Evolutionary conservation across 2,888 invertebrate species (phyloP).

Genomic region (Dryocosmus kuriphilus): DNA sequence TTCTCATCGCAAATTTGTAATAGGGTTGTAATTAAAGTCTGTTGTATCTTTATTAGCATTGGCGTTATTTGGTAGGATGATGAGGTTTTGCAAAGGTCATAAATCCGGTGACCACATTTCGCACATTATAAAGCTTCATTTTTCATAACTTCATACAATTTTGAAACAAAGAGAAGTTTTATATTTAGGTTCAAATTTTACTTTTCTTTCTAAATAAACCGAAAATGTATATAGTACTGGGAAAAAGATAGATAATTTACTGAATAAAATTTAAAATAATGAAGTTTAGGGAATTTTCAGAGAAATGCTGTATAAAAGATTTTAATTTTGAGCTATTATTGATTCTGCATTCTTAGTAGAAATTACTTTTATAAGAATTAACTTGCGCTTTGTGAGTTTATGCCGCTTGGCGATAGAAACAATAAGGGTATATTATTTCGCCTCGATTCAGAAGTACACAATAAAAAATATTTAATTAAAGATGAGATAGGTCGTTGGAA

Average conservation of each 20-base stretch:
- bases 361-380: background rate
- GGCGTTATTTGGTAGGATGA: background rate
- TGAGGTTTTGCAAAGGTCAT: conserved; percentile 1
- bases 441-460: background rate
- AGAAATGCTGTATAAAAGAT: background rate
- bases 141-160: background rate
- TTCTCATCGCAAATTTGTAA: background rate
- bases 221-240: too few species aligned
- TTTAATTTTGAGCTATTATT: background rate
- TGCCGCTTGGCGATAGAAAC: background rate
- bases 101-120: background rate
- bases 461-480: background rate
- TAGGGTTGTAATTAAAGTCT: conserved; percentile 1
- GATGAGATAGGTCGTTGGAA: background rate
- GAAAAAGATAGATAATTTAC: too few species aligned
- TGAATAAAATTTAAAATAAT: background rate
- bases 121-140: too few species aligned
- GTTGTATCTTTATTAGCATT: conserved; percentile 26
- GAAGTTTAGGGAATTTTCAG: background rate
- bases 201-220: too few species aligned
- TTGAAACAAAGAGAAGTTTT: background rate
- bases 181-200: too few species aligned
- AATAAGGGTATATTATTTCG: background rate
- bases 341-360: background rate
- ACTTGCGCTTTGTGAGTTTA: background rate